A percentile compares a stretch with the other conserved stretches of the same genome.
Evolutionary conservation across 2,113 vertebrate genomes (phyloP).

Genomic region (Perca fluviatilis): DNA sequence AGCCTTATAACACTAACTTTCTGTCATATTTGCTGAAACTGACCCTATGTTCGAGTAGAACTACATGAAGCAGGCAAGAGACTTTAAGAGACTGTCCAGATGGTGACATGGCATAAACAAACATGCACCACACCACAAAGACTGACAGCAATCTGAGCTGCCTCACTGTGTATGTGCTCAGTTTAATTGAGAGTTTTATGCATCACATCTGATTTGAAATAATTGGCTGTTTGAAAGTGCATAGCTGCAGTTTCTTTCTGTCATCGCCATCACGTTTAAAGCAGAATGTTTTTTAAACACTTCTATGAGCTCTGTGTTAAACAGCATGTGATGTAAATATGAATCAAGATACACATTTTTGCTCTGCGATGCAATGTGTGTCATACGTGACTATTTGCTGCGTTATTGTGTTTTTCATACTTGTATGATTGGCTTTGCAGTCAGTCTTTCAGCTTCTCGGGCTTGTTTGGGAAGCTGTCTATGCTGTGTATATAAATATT

Average conservation of each 20-base stretch:
- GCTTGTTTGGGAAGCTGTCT: not conserved
- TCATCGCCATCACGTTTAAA: slow-evolving; percentile 1
- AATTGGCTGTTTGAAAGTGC: not conserved
- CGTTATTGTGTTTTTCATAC: not conserved
- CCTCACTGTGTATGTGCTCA: not conserved
- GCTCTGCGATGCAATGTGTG: not conserved
- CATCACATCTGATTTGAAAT: slow-evolving; percentile 6
- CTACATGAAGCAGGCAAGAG: too few relatives aligned
- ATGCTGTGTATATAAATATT: not conserved
- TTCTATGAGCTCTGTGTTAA: not conserved
- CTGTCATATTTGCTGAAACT: too few relatives aligned
- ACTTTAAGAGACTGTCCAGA: not conserved
- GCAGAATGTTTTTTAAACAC: not conserved
- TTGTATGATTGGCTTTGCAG: not conserved
- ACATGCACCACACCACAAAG: not conserved
- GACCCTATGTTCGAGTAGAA: too few relatives aligned
- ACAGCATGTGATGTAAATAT: slow-evolving; percentile 2
- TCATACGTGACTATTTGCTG: slow-evolving; percentile 3
- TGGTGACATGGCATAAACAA: not conserved
- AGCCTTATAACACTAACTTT: too few relatives aligned
- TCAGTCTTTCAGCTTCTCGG: not conserved
- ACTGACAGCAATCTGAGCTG: not conserved
- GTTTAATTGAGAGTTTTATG: not conserved
- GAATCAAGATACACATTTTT: not conserved
- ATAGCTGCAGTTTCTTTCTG: not conserved